Conservation (phyloP, 1,140 invertebrate species). For the Tetranychus cinnabarinus region DNA sequence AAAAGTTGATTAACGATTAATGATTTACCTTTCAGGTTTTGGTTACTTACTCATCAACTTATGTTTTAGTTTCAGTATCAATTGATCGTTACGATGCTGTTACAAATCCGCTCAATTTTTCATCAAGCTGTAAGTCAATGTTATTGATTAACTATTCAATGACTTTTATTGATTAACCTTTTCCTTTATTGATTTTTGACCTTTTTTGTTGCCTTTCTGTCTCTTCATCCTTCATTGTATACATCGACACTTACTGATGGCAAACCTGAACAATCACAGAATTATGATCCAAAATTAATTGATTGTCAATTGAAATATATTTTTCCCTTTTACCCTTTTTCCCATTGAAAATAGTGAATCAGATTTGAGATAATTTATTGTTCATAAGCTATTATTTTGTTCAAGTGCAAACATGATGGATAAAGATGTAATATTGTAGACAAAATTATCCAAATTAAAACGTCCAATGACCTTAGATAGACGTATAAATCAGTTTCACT, state of each 20-base stretch:
- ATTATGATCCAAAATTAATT: too few relatives aligned
- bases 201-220: background rate
- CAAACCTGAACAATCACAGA: too few relatives aligned
- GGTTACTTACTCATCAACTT: slow-evolving; percentile 78
- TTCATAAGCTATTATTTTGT: too few relatives aligned
- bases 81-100: slow-evolving; percentile 86
- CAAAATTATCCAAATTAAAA: too few relatives aligned
- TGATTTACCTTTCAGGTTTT: slow-evolving; percentile 30
- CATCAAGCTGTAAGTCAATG: slow-evolving; percentile 57
- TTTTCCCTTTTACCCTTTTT: too few relatives aligned
- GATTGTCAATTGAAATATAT: too few relatives aligned
- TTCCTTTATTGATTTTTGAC: background rate
- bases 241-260: slow-evolving; percentile 1
- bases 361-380: slow-evolving; percentile 20
- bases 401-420: too few relatives aligned
- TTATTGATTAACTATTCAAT: background rate
- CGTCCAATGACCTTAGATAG: too few relatives aligned
- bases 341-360: too few relatives aligned
- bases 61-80: slow-evolving; percentile 74
- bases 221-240: background rate
- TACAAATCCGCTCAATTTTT: slow-evolving; percentile 81
- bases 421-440: too few relatives aligned
- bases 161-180: background rate
- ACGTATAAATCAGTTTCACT: too few relatives aligned
- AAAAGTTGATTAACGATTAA: too few relatives aligned